A percentile compares a stretch with the other conserved stretches of the same genome.
phyloP scores from a whole-genome alignment of 2,888 invertebrate species.

The Eupithecia abbreviata region DNA sequence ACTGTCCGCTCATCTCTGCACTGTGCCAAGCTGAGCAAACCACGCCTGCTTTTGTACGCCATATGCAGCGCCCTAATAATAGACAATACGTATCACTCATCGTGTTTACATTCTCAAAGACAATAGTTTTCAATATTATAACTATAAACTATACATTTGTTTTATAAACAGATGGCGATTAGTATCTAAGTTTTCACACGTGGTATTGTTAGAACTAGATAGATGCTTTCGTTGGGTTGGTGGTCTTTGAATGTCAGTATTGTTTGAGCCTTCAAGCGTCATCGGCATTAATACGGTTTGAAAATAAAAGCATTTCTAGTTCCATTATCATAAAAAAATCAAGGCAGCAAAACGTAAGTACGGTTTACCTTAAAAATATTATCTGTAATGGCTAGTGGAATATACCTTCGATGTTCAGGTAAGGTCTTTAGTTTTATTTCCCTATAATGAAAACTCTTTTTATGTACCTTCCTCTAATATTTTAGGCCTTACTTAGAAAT shows the following conservation, averaged over 20 bases:
- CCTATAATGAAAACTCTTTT: background rate
- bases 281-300: background rate
- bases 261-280: background rate
- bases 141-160: constrained; percentile 74
- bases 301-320: background rate
- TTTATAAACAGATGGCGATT: constrained; percentile 74
- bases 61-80: constrained; percentile 77
- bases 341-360: background rate
- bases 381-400: background rate
- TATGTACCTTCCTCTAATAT: background rate
- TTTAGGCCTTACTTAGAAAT: background rate
- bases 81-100: constrained; percentile 48
- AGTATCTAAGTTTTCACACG: constrained; percentile 65
- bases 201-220: constrained; percentile 32
- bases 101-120: constrained; percentile 70
- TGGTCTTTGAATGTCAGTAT: background rate
- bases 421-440: background rate
- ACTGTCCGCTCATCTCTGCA: constrained; percentile 68
- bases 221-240: background rate
- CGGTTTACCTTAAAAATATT: background rate
- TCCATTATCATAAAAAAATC: background rate
- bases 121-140: constrained; percentile 78
- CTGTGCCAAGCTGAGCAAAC: constrained; percentile 71
- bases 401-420: background rate
- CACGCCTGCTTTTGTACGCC: constrained; percentile 81